A percentile compares a stretch with the other conserved stretches of the same genome.
Evolutionary conservation across 2,113 vertebrate genomes (phyloP).

Genomic region (Cyrtonyx montezumae): DNA sequence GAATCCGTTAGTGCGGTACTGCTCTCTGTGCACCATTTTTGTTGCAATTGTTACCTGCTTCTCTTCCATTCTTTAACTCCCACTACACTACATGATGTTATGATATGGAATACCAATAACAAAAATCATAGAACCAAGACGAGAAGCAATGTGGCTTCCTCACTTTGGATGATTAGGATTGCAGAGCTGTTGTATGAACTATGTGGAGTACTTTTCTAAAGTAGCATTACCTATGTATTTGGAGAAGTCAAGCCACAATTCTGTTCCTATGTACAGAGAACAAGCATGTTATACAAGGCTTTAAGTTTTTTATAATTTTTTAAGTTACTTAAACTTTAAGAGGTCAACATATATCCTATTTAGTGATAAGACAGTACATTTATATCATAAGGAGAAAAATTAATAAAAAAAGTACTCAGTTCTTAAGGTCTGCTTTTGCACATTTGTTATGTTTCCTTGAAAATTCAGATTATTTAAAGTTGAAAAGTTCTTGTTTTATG

Average conservation of each 20-base stretch:
- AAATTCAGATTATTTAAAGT: background rate
- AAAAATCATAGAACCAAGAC: too few species aligned
- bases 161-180: background rate
- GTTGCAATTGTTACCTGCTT: too few species aligned
- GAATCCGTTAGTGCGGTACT: too few species aligned
- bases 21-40: too few species aligned
- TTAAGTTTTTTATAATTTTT: background rate
- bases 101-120: too few species aligned
- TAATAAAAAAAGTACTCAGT: background rate
- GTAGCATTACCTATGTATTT: background rate
- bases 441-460: background rate
- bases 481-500: background rate
- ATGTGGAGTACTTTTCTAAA: background rate
- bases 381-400: background rate
- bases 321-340: background rate
- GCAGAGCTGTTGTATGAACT: background rate
- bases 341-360: background rate
- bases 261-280: background rate
- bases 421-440: background rate
- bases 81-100: too few species aligned
- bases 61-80: too few species aligned
- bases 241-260: background rate
- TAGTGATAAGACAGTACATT: background rate
- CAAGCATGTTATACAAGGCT: background rate
- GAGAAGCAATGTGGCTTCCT: background rate